phyloP scores from a whole-genome alignment of 2,888 invertebrate genomes.

The Aporophyla lueneburgensis region DNA sequence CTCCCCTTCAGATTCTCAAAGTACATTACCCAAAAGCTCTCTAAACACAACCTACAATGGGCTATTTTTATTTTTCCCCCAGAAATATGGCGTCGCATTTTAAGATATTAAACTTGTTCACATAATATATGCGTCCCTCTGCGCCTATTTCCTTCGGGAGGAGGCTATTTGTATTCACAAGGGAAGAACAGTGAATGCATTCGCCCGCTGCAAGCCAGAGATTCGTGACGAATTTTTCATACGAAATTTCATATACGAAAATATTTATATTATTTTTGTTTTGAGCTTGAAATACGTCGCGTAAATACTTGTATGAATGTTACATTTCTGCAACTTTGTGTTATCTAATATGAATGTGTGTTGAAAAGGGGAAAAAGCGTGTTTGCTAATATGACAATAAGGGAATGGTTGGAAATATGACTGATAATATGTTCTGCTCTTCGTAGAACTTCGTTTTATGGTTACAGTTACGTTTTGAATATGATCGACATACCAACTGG shows the following conservation, averaged over 20 bases:
- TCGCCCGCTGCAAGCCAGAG: slow-evolving; percentile 76
- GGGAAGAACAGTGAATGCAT: slow-evolving; percentile 80
- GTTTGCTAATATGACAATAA: slow-evolving; percentile 26
- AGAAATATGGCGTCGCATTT: slow-evolving; percentile 74
- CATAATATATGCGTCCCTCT: slow-evolving; percentile 79
- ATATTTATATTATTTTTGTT: slow-evolving; percentile 70
- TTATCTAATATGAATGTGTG: slow-evolving; percentile 47
- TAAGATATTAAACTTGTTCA: slow-evolving; percentile 80
- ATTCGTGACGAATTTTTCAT: slow-evolving; percentile 76
- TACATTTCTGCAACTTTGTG: slow-evolving; percentile 41
- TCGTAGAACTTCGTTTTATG: background rate
- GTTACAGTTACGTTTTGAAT: background rate
- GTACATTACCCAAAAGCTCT: slow-evolving; percentile 29
- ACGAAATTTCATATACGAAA: slow-evolving; percentile 71
- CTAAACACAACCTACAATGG: slow-evolving; percentile 32
- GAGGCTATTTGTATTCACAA: slow-evolving; percentile 83
- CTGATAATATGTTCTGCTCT: background rate
- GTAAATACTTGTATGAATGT: slow-evolving; percentile 52
- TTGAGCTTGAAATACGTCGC: slow-evolving; percentile 43
- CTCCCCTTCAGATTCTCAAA: slow-evolving; percentile 3
- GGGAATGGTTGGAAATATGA: slow-evolving; percentile 9
- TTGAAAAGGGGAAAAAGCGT: slow-evolving; percentile 33
- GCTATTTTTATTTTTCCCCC: slow-evolving; percentile 62
- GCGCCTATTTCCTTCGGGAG: slow-evolving; percentile 75
- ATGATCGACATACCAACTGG: background rate